Conservation (phyloP, 2,797 vertebrate genomes). For the Chelon labrosus region DNA sequence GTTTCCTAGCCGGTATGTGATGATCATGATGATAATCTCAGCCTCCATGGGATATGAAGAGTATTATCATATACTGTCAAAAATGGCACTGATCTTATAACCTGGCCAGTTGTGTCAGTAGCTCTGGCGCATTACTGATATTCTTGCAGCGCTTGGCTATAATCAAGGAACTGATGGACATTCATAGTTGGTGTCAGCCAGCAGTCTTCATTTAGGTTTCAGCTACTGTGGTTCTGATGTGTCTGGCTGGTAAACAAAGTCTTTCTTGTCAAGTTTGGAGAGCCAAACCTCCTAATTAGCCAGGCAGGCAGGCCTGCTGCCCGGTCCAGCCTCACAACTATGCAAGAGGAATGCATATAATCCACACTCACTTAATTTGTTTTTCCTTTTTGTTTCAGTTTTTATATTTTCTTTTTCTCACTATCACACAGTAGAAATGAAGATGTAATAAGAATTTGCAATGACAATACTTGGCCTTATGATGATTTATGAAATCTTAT, state of each 20-base stretch:
- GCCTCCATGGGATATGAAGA: conserved; percentile 1
- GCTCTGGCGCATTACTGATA: conserved; percentile 1
- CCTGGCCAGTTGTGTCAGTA: conserved; percentile 40
- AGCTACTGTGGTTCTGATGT: conserved; percentile 58
- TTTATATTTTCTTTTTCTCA: conserved; percentile 61
- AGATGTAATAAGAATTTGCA: conserved; percentile 79
- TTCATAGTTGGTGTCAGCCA: conserved; percentile 55
- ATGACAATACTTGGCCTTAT: conserved; percentile 87
- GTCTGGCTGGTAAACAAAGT: conserved; percentile 73
- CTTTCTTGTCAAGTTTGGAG: conserved; percentile 68
- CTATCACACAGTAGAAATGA: conserved; percentile 68
- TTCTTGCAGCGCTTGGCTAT: conserved; percentile 7
- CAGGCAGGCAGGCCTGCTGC: conserved; percentile 77
- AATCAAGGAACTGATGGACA: conserved; percentile 44
- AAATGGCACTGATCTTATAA: conserved; percentile 29
- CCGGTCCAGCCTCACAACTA: conserved; percentile 84
- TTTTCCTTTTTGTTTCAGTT: conserved; percentile 49
- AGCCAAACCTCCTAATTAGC: conserved; percentile 72
- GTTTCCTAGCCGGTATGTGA: conserved; percentile 34
- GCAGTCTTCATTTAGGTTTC: conserved; percentile 59
- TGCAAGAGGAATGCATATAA: conserved; percentile 88
- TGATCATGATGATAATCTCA: conserved; percentile 5
- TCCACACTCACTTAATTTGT: conserved; percentile 55
- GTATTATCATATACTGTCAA: conserved; percentile 13
- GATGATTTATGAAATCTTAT: conserved; percentile 76